Percentiles rank a stretch among this genome's conserved stretches.
Conservation (phyloP, 2,113 vertebrate species). For the Gulo gulo region DNA sequence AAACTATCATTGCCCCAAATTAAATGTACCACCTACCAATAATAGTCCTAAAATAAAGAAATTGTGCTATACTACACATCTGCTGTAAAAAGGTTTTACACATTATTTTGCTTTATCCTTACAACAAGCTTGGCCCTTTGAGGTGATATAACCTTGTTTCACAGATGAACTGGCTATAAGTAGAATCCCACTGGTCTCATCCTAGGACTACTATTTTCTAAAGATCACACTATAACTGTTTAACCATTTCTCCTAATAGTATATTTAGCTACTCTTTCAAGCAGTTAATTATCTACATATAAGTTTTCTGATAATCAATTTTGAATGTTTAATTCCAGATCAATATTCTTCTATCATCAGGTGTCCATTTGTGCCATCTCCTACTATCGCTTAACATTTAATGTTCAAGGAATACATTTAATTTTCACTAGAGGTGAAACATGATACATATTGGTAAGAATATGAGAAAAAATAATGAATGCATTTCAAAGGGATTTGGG, state of each 20-base stretch:
- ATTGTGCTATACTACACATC: neutral
- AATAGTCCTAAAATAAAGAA: conserved; percentile 16
- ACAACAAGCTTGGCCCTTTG: neutral
- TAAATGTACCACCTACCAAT: neutral
- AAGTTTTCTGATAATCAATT: neutral
- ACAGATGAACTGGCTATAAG: neutral
- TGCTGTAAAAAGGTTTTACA: neutral
- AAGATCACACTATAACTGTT: neutral
- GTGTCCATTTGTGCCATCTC: neutral
- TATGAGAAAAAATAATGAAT: neutral
- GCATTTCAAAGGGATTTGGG: conserved; percentile 42
- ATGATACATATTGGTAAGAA: neutral
- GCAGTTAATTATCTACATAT: neutral
- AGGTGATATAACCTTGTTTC: neutral
- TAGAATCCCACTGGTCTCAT: neutral
- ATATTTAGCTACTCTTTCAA: neutral
- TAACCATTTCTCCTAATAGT: neutral
- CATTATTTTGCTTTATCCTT: neutral
- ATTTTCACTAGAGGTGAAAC: conserved; percentile 48
- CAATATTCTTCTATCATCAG: neutral
- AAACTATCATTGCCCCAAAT: neutral
- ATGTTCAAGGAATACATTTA: neutral
- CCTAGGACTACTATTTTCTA: neutral
- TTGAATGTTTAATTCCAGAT: neutral
- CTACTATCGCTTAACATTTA: conserved; percentile 5